Conservation (phyloP, 2,888 invertebrate genomes). For the Dolichomitus sp. region DNA sequence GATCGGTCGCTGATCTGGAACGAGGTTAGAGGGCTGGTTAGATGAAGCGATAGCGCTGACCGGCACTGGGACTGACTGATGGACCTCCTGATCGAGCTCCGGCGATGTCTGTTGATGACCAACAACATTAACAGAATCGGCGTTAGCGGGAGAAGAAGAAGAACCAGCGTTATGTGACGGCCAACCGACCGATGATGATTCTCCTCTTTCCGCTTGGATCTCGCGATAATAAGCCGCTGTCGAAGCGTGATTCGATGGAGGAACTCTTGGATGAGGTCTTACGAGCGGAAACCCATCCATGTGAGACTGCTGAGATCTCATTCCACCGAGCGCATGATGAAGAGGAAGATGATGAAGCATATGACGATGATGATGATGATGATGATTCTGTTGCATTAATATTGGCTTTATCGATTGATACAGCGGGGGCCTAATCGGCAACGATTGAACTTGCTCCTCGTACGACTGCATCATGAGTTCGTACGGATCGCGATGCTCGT, state of each 20-base stretch:
- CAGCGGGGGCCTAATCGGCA: conserved; percentile 52
- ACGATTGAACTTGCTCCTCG: conserved; percentile 47
- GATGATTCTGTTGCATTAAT: conserved; percentile 57
- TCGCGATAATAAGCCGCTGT: conserved; percentile 47
- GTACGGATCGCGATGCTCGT: conserved; percentile 59
- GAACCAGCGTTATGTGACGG: background rate
- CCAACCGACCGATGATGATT: conserved; percentile 14
- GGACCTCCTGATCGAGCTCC: conserved; percentile 73
- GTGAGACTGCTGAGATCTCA: conserved; percentile 12
- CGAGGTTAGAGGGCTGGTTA: conserved; percentile 83
- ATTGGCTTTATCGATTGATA: conserved; percentile 53
- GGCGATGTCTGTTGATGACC: conserved; percentile 67
- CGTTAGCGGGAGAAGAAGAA: conserved; percentile 13
- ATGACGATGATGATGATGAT: conserved; percentile 72
- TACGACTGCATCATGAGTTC: conserved; percentile 42
- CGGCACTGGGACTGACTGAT: conserved; percentile 58
- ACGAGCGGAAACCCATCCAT: conserved; percentile 39
- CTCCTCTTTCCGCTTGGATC: conserved; percentile 17
- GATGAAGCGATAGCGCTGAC: conserved; percentile 61
- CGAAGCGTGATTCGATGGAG: conserved; percentile 26
- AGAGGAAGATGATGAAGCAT: conserved; percentile 39
- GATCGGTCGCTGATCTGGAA: conserved; percentile 83
- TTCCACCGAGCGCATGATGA: conserved; percentile 43
- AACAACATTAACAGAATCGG: conserved; percentile 43
- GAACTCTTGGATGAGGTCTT: conserved; percentile 52